Percentiles rank a stretch among this genome's conserved stretches.
Conservation (phyloP, 2,113 vertebrate species). For the Alaudala cheleensis region DNA sequence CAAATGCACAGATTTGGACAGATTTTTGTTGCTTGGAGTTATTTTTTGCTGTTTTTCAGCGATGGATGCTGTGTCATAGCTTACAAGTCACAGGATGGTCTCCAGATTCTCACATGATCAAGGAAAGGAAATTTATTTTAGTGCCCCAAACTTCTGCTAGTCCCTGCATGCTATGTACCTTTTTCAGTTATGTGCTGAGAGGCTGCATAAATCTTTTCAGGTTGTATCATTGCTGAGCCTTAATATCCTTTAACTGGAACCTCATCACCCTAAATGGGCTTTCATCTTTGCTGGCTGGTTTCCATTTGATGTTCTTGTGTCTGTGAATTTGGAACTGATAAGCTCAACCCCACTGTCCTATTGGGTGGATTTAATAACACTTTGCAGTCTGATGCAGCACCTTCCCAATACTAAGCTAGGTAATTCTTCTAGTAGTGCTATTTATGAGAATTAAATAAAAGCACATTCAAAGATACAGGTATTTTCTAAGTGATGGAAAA, state of each 20-base stretch:
- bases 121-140: slow-evolving; percentile 11
- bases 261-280: background rate
- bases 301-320: background rate
- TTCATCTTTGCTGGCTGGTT: background rate
- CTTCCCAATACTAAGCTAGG: background rate
- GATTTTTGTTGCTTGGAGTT: background rate
- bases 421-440: background rate
- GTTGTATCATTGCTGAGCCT: background rate
- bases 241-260: background rate
- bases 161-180: background rate
- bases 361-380: background rate
- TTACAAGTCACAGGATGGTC: slow-evolving; percentile 20
- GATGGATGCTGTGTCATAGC: background rate
- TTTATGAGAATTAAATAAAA: background rate
- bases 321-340: background rate
- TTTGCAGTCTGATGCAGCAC: background rate
- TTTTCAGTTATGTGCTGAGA: background rate
- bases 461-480: background rate
- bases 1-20: background rate
- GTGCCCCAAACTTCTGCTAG: background rate
- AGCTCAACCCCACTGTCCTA: background rate
- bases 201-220: background rate
- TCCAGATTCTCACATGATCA: slow-evolving; percentile 41
- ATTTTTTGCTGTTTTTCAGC: background rate
- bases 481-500: background rate